Evolutionary conservation across 53 echinoderm and acorn worm genomes (phyloP).

Genomic region (Paracentrotus lividus): DNA sequence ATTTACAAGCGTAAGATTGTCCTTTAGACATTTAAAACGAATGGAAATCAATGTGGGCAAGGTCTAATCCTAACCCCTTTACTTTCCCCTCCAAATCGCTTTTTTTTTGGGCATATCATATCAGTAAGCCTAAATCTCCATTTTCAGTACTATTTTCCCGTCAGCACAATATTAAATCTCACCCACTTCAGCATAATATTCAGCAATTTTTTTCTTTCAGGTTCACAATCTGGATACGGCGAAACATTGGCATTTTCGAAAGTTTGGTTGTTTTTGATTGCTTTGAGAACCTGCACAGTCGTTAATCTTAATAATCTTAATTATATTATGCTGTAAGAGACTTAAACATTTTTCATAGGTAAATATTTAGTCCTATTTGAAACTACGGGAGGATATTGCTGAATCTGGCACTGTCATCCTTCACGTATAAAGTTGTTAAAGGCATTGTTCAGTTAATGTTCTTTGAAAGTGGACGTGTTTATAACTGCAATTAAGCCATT

Average conservation of each 20-base stretch:
- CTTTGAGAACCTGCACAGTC: neutral
- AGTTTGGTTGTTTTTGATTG: neutral
- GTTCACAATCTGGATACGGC: neutral
- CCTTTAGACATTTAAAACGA: too few relatives aligned
- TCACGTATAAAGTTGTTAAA: neutral
- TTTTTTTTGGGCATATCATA: neutral
- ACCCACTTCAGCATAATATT: constrained; percentile 29
- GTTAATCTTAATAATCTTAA: neutral
- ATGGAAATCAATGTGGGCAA: too few relatives aligned
- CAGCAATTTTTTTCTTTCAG: too few relatives aligned
- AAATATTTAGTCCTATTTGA: too few relatives aligned
- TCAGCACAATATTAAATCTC: neutral
- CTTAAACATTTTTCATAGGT: too few relatives aligned
- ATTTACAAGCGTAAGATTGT: too few relatives aligned
- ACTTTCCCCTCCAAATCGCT: neutral
- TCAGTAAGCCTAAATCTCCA: too few relatives aligned
- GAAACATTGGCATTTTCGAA: neutral
- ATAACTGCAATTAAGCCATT: neutral
- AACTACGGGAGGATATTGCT: too few relatives aligned
- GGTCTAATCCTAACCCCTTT: neutral
- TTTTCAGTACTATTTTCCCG: too few relatives aligned
- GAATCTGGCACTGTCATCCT: neutral
- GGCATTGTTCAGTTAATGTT: neutral
- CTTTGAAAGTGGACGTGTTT: neutral
- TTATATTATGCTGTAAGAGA: neutral